These are phyloP conservation scores for Drosophila sp. DNA, from an alignment of 1,140 invertebrate genomes.

Conservation along the genomic window DNA sequence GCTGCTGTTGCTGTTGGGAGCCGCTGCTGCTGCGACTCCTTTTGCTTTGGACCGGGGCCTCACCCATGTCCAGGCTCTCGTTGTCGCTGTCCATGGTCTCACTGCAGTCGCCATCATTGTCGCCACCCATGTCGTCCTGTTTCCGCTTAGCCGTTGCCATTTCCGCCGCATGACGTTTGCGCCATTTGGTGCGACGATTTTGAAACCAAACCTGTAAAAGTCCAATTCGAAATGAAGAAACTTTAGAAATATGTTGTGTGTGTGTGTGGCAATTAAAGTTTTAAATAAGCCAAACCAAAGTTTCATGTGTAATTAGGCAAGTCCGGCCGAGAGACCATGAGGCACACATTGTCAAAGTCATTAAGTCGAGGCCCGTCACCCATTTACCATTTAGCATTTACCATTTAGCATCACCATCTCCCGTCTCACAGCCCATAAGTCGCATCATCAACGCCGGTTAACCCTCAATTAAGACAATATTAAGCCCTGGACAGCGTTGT, in stretches of 20 bases:
- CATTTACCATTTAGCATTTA: conserved; percentile 2
- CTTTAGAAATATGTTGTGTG: conserved; percentile 42
- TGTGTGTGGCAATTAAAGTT: conserved; percentile 58
- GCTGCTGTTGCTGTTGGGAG: conserved; percentile 63
- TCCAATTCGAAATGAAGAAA: conserved; percentile 43
- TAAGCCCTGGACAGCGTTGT: conserved; percentile 68
- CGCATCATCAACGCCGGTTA: conserved; percentile 85
- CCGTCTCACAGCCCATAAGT: conserved; percentile 71
- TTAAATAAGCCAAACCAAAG: conserved; percentile 62
- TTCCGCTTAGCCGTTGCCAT: conserved; percentile 99
- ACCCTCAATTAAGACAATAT: conserved; percentile 85
- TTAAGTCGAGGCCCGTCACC: conserved; percentile 66
- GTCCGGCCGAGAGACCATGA: conserved; percentile 10
- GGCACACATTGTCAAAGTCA: conserved; percentile 81
- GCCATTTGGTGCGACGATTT: conserved; percentile 99
- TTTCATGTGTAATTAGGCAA: conserved; percentile 76
- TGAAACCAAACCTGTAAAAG: conserved; percentile 99
- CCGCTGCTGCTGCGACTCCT: conserved; percentile 74
- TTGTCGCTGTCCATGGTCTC: conserved; percentile 86
- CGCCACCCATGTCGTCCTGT: conserved; percentile 93
- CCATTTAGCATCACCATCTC: conserved; percentile 3
- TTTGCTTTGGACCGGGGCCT: conserved; percentile 76
- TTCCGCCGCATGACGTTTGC: conserved; percentile 99
- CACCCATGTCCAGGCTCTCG: conserved; percentile 84
- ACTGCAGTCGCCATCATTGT: conserved; percentile 89